Evolutionary conservation across 2,888 invertebrate species (phyloP), one percentile per base, ranked within the genome.

Genomic region (Eupithecia exiguata): DNA sequence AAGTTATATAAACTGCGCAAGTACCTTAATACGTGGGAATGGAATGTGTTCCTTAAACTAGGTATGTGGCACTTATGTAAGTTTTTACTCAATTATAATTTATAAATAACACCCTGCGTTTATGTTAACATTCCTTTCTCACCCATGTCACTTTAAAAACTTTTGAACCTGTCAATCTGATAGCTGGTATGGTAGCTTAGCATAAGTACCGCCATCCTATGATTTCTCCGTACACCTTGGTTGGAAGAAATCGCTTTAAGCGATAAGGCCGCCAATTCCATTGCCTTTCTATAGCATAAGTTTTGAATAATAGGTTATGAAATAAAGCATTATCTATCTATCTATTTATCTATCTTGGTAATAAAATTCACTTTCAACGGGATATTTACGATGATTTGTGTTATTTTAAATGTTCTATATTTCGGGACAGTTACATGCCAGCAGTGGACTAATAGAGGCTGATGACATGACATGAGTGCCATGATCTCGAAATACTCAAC

Each of bases 11-110:
- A 58, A 58, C 58, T 58, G 5, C 21, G 21, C 4, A 53, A 53
- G 12, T 53, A 53, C 53, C 10, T 5, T 18, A 46, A 46, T 53
- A 53, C 46, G 18, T 58, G 58, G 12, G 58, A 58, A 14, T 58
- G 58, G 25, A 58, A 58, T 58, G 58, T 25, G 25, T 58, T 58
- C 58, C 53, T 25, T 49, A 49, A 49, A n/a, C 16, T n/a, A 53
- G 5, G 25, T 58, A 58, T 5, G 58, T 25, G 12, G 25, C 25
- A 58, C 25, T 58, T 58, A 25, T 58, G 25, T 25, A 58, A 58
- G 25, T 58, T 53, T 53, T 53, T 25, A 25, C 9, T 12, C 21
- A 53, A 21, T 21, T 53, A 53, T 58, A n/a, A 53, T 25, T 30
- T 30, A 30, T 30, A 30, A 30, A 30, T 30, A 30, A 30, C 21